These are phyloP conservation scores for Augochlorella aurata DNA, from an alignment of 2,888 invertebrate genomes.

Conservation along the genomic window DNA sequence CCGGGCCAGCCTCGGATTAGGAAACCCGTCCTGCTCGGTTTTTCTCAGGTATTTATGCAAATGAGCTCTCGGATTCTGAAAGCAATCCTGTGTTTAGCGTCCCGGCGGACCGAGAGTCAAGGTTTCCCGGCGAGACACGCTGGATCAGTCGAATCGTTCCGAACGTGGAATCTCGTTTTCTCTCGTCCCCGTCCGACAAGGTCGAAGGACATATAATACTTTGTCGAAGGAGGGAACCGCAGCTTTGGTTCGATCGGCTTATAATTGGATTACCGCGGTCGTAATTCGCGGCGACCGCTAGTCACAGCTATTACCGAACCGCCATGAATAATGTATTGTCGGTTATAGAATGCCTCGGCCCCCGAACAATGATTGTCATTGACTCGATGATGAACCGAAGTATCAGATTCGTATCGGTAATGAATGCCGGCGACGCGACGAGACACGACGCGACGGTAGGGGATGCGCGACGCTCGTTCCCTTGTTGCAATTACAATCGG, in stretches of 20 bases:
- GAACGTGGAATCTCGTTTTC: background rate
- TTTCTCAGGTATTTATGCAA: constrained; percentile 58
- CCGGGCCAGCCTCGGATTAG: constrained; percentile 51
- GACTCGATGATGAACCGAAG: constrained; percentile 59
- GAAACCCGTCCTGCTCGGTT: constrained; percentile 51
- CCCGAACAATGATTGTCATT: constrained; percentile 52
- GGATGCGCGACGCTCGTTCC: background rate
- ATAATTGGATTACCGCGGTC: constrained; percentile 58
- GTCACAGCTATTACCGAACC: constrained; percentile 52
- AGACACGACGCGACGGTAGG: background rate
- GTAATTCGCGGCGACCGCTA: constrained; percentile 55
- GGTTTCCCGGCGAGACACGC: constrained; percentile 33
- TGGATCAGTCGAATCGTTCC: constrained; percentile 30
- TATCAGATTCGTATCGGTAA: constrained; percentile 59
- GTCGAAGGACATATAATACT: background rate
- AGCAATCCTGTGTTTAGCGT: constrained; percentile 59
- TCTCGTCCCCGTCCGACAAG: background rate
- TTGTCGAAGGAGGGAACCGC: constrained; percentile 11
- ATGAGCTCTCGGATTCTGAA: constrained; percentile 46
- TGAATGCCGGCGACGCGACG: constrained; percentile 42
- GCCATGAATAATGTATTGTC: constrained; percentile 60
- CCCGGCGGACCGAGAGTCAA: constrained; percentile 18
- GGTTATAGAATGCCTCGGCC: constrained; percentile 49
- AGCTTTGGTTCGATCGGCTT: constrained; percentile 41
- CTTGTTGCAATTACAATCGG: constrained; percentile 60